phyloP scores from a whole-genome alignment of 2,888 invertebrate species.

The Cyaniris semiargus region DNA sequence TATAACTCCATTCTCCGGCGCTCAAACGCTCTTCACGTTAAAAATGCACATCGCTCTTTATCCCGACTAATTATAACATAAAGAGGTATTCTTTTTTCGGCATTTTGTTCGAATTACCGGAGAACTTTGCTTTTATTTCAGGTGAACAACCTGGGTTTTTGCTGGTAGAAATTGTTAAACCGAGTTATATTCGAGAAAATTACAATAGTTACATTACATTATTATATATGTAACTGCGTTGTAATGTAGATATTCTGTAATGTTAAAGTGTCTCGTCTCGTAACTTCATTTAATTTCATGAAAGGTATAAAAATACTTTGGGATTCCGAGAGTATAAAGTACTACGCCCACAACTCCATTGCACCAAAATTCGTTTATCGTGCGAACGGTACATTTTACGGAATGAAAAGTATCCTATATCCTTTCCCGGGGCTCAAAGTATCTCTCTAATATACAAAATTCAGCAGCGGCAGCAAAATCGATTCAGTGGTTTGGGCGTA shows the following conservation, averaged over 20 bases:
- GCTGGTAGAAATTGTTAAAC: not conserved
- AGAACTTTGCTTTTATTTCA: not conserved
- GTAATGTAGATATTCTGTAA: no score
- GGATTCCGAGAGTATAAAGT: no score
- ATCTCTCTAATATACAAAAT: no score
- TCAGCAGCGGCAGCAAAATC: no score
- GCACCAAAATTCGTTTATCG: no score
- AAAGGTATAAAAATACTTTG: not conserved
- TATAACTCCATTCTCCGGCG: conserved; percentile 6
- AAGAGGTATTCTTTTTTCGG: not conserved
- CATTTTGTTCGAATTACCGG: not conserved
- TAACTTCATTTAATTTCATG: no score
- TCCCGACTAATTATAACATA: conserved; percentile 19
- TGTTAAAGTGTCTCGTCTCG: not conserved
- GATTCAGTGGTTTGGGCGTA: no score
- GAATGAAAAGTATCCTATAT: no score
- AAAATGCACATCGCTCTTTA: conserved; percentile 28
- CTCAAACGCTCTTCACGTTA: conserved; percentile 15
- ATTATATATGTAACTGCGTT: no score
- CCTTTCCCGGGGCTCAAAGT: no score
- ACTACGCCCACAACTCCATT: no score
- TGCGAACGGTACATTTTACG: no score
- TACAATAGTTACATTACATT: not conserved
- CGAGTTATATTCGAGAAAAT: not conserved
- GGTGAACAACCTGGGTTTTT: not conserved